Evolutionary conservation across 2,888 invertebrate genomes (phyloP), one percentile per base, ranked within the genome.

Genomic region (Eristalinus aeneus): DNA sequence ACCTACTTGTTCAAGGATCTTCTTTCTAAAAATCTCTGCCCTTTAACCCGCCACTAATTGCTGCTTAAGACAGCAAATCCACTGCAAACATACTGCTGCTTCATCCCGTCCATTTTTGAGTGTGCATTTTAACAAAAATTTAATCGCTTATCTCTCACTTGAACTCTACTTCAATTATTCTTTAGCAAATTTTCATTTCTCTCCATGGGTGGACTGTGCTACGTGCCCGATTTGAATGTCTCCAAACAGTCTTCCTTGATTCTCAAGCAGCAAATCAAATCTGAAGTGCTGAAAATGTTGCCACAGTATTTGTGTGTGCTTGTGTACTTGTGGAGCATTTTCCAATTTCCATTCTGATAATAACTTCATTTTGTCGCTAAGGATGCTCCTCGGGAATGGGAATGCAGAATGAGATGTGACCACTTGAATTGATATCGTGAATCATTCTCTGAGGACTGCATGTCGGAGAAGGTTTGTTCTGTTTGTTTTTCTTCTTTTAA

Each of bases 331-430:
- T 65, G 64, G 27, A 65, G 67, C 12, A 63, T 65, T 72, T 72
- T 67, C 53, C 64, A 39, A 76, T 60, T 76, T 81, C 64, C 67
- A 76, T 71, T 76, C 34, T 32, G 71, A 46, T 46, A 71, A 65
- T 56, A 71, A 75, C 27, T 75, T 71, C 31, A 56, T 69, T 75
- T 46, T 46, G 46, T 3, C n/a, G n/a, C n/a, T 53, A 36, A 65
- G 64, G 22, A 81, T 10, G 60, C 39, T 61, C 36, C 23, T 4
- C 53, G n/a, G 22, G 10, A 53, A 23, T 36, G 77, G 34, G 53
- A 39, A 20, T 75, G 64, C 31, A 63, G 39, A 39, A 12, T 31
- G 36, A 32, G 27, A 68, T 68, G 68, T 64, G 58, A 36, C 67
- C 39, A 56, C 67, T 73, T 54, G 60, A 79, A 73, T 61, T 27